phyloP scores from a whole-genome alignment of 1,140 invertebrate species.

The Xylocopa sonorina region DNA sequence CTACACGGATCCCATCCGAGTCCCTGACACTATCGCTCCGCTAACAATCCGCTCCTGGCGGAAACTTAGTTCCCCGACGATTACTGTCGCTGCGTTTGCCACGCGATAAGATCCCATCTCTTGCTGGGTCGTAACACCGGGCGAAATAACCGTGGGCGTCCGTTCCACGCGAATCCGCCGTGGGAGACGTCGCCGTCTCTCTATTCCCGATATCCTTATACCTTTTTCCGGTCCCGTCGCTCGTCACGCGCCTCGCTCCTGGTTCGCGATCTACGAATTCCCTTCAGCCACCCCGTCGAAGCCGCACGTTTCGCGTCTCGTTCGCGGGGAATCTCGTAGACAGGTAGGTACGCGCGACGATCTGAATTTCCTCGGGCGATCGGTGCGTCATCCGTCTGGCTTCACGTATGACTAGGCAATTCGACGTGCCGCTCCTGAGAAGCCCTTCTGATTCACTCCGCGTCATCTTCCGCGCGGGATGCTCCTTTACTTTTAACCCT shows the following conservation, averaged over 20 bases:
- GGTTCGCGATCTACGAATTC: constrained; percentile 58
- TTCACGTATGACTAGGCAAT: constrained; percentile 79
- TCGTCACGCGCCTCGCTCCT: background rate
- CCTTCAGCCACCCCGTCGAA: constrained; percentile 1
- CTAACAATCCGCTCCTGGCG: constrained; percentile 2
- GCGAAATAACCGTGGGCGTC: constrained; percentile 56
- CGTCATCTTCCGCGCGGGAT: background rate
- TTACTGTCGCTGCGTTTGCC: constrained; percentile 55
- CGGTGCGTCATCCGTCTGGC: constrained; percentile 60
- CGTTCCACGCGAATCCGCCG: constrained; percentile 52
- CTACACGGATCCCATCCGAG: background rate
- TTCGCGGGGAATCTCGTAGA: constrained; percentile 64
- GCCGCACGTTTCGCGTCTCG: constrained; percentile 34
- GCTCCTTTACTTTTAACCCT: too few relatives aligned
- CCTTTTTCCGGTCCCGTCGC: background rate
- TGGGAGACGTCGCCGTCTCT: background rate
- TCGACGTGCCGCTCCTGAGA: constrained; percentile 72
- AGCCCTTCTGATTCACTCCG: constrained; percentile 17
- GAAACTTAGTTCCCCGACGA: constrained; percentile 52
- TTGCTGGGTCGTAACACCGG: constrained; percentile 26
- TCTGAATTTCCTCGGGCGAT: constrained; percentile 74
- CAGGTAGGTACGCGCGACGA: constrained; percentile 64
- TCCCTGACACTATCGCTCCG: constrained; percentile 21
- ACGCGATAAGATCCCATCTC: constrained; percentile 48
- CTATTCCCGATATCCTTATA: too few relatives aligned